These are phyloP conservation scores for Rhipidura dahli DNA, from an alignment of 2,113 vertebrate genomes.

Conservation along the genomic window DNA sequence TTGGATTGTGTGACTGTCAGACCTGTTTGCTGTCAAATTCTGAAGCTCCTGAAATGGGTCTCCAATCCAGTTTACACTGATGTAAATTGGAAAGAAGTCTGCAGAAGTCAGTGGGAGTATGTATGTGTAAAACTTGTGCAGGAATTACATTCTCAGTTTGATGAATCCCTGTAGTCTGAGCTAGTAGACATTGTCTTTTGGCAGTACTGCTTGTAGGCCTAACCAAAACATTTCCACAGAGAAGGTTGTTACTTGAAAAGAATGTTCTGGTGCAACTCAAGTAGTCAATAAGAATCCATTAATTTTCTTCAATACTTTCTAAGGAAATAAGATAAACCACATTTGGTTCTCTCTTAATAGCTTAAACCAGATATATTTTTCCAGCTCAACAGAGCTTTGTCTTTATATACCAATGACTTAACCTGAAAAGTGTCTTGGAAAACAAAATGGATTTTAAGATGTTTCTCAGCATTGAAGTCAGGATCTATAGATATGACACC, in stretches of 20 bases:
- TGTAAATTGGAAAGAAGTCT: background rate
- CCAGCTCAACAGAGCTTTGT: background rate
- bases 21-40: background rate
- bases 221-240: background rate
- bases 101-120: background rate
- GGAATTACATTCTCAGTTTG: background rate
- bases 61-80: background rate
- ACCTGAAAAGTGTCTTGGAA: background rate
- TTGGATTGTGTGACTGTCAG: background rate
- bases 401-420: background rate
- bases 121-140: background rate
- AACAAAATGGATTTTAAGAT: background rate
- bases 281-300: background rate
- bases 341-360: background rate
- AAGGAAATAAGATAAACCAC: background rate
- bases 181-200: background rate
- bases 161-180: background rate
- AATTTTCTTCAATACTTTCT: background rate
- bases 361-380: background rate
- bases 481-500: background rate
- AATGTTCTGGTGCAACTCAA: background rate
- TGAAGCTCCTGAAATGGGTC: background rate
- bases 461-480: background rate
- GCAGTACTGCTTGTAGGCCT: background rate
- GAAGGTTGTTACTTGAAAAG: background rate